Evolutionary conservation across 2,888 invertebrate species (phyloP).

Genomic region (Perizoma flavofasciatum): DNA sequence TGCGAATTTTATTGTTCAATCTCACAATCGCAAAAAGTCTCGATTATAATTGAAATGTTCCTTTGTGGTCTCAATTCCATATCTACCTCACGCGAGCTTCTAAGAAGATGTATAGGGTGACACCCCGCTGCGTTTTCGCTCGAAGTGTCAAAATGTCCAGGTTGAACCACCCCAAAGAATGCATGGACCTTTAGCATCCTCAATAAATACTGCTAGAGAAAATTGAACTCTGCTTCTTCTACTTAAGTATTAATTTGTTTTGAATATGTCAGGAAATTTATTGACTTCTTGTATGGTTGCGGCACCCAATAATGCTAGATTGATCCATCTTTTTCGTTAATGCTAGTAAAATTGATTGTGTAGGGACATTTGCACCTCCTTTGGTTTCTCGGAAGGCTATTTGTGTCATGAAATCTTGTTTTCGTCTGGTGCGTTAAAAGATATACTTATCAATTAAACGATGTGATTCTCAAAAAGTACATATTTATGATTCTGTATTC

Average conservation of each 20-base stretch:
- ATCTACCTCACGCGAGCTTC: conserved; percentile 72
- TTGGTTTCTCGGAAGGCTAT: conserved; percentile 63
- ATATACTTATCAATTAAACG: background rate
- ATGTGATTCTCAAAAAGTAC: no score
- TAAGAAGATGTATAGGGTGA: conserved; percentile 70
- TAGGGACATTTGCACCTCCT: conserved; percentile 67
- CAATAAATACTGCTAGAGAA: conserved; percentile 5
- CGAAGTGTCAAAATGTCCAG: conserved; percentile 81
- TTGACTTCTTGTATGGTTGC: conserved; percentile 49
- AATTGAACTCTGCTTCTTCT: conserved; percentile 15
- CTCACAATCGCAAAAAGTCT: conserved; percentile 25
- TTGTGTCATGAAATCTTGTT: conserved; percentile 61
- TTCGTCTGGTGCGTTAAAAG: conserved; percentile 67
- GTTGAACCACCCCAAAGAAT: conserved; percentile 62
- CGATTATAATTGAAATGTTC: conserved; percentile 67
- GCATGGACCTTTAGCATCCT: conserved; percentile 13
- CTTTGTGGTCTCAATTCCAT: conserved; percentile 64
- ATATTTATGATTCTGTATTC: no score
- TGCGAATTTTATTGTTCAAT: conserved; percentile 26
- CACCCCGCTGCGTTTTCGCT: conserved; percentile 76
- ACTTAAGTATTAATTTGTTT: conserved; percentile 10
- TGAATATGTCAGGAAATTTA: conserved; percentile 1
- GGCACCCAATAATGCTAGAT: conserved; percentile 63
- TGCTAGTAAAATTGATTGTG: conserved; percentile 57
- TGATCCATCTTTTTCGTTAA: conserved; percentile 63